A percentile compares a stretch with the other conserved stretches of the same genome.
phyloP scores from a whole-genome alignment of 2,113 vertebrate genomes.

The Bos indicus region DNA sequence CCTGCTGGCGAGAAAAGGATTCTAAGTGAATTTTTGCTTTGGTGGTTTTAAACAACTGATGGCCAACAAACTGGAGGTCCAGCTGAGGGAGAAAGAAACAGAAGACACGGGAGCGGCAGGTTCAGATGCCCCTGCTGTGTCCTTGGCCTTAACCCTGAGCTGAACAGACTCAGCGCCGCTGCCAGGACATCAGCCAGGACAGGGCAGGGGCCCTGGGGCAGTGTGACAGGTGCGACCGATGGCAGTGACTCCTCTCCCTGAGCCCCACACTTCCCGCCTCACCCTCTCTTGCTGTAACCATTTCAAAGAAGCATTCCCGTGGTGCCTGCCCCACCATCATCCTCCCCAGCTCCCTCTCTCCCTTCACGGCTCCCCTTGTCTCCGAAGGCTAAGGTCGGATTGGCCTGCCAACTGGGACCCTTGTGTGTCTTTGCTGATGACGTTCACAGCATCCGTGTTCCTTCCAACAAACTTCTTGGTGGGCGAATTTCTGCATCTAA shows the following conservation, averaged over 20 bases:
- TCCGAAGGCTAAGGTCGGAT: not conserved
- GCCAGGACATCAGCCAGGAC: too few species aligned
- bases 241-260: not conserved
- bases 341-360: not conserved
- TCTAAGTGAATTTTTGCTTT: not conserved
- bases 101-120: accelerated
- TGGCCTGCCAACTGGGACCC: not conserved
- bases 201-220: accelerated
- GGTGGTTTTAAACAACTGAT: not conserved
- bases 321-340: accelerated
- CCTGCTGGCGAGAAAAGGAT: not conserved
- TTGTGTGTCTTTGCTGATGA: not conserved
- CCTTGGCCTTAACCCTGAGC: not conserved
- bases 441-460: accelerated
- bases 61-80: not conserved
- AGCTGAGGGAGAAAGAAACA: not conserved
- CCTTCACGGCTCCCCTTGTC: not conserved
- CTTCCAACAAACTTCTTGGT: not conserved
- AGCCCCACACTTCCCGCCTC: not conserved
- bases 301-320: not conserved
- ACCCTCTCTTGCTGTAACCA: not conserved
- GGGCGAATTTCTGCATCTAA: not conserved
- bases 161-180: accelerated
- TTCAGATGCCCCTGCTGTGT: accelerated
- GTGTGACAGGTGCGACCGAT: accelerated